These are phyloP conservation scores for Drosophila kuntzei DNA, from an alignment of 2,888 invertebrate species.

Conservation along the genomic window DNA sequence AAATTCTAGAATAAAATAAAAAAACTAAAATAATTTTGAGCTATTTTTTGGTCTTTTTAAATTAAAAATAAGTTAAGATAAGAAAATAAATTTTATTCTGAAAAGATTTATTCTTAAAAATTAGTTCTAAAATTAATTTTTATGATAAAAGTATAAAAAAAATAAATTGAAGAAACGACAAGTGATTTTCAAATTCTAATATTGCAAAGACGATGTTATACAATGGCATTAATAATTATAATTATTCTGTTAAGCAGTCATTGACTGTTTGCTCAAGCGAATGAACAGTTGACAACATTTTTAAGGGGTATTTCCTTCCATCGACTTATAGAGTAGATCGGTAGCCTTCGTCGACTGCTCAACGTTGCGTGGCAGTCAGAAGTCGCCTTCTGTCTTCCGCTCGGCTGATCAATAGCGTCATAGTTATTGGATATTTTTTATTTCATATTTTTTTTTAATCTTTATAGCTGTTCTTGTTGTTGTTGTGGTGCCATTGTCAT, in stretches of 20 bases:
- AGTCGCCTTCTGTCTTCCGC: conserved; percentile 40
- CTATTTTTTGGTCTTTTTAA: too few species aligned
- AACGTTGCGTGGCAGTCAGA: conserved; percentile 46
- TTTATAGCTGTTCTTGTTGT: not conserved
- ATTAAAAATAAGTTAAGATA: too few species aligned
- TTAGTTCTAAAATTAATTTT: too few species aligned
- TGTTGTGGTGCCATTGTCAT: conserved; percentile 18
- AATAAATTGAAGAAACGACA: not conserved
- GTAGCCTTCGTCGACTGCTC: conserved; percentile 33
- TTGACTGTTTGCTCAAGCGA: conserved; percentile 27
- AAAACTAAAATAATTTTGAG: too few species aligned
- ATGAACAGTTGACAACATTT: conserved; percentile 12
- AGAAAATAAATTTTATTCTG: too few species aligned
- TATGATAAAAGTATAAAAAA: not conserved
- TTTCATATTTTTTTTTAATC: not conserved
- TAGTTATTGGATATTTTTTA: conserved; percentile 8
- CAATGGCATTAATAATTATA: not conserved
- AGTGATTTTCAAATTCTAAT: not conserved
- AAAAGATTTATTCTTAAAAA: too few species aligned
- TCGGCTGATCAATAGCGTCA: conserved; percentile 48
- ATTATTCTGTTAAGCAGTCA: conserved; percentile 16
- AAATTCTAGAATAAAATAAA: too few species aligned
- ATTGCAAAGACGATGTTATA: not conserved
- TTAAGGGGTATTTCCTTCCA: conserved; percentile 13
- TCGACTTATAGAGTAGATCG: conserved; percentile 1